Evolutionary conservation across 1,140 invertebrate species (phyloP).

Genomic region (Diprion similis): DNA sequence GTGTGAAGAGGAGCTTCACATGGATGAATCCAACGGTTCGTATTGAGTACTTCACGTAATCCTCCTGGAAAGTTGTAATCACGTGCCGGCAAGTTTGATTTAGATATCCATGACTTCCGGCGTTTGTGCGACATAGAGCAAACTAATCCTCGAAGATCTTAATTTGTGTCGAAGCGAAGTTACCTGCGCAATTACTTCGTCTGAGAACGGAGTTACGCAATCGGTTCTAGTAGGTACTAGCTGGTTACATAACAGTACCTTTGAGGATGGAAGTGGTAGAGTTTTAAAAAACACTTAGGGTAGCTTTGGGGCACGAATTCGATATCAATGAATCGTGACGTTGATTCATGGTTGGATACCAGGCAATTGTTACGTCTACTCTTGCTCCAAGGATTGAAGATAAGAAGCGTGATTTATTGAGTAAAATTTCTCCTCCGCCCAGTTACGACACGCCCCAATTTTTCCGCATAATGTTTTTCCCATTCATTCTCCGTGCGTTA

Average conservation of each 20-base stretch:
- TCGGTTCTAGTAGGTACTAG: not conserved
- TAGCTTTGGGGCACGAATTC: slow-evolving; percentile 1
- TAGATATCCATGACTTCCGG: too few relatives aligned
- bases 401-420: not conserved
- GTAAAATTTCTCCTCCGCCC: not conserved
- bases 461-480: not conserved
- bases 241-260: not conserved
- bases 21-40: too few relatives aligned
- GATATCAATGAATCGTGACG: slow-evolving; percentile 5
- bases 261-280: not conserved
- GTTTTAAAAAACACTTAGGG: too few relatives aligned
- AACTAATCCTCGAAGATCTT: not conserved
- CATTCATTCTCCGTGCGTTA: too few relatives aligned
- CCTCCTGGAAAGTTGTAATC: too few relatives aligned
- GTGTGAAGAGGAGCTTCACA: too few relatives aligned
- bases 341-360: not conserved
- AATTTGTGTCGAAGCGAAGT: not conserved
- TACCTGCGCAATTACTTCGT: not conserved
- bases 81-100: too few relatives aligned
- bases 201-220: not conserved
- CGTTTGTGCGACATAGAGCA: not conserved
- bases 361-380: not conserved
- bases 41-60: too few relatives aligned
- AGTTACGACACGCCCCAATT: not conserved
- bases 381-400: not conserved